Conservation (phyloP, 2,888 invertebrate species). For the Andrena bucephala region DNA sequence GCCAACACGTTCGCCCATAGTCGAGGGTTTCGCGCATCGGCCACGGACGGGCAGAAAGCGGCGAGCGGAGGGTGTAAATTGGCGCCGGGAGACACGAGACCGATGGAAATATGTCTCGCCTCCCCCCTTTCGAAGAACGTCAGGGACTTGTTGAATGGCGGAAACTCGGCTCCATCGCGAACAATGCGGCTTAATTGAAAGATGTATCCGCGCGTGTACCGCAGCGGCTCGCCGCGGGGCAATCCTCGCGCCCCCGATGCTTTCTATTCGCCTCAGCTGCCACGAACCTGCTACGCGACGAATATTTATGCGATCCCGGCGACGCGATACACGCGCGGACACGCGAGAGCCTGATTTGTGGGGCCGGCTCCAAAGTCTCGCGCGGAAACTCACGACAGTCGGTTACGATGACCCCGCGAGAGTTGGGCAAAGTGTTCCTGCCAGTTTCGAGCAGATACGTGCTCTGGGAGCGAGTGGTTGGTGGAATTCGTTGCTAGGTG, state of each 20-base stretch:
- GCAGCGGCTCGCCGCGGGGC: neutral
- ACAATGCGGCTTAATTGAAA: slow-evolving; percentile 68
- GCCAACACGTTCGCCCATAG: slow-evolving; percentile 23
- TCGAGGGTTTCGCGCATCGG: slow-evolving; percentile 9
- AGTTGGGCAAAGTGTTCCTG: slow-evolving; percentile 51
- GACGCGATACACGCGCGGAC: slow-evolving; percentile 55
- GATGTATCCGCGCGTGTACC: slow-evolving; percentile 30
- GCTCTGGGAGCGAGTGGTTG: neutral
- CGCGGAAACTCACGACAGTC: slow-evolving; percentile 50
- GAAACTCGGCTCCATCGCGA: slow-evolving; percentile 58
- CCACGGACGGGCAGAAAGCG: slow-evolving; percentile 19
- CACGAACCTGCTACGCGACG: slow-evolving; percentile 14
- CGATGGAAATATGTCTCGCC: slow-evolving; percentile 56
- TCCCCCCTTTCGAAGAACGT: slow-evolving; percentile 44
- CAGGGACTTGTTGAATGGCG: slow-evolving; percentile 74
- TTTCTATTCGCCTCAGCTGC: slow-evolving; percentile 15
- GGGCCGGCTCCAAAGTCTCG: slow-evolving; percentile 52
- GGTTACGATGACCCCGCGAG: slow-evolving; percentile 47
- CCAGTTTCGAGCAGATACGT: slow-evolving; percentile 7
- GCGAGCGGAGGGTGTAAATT: slow-evolving; percentile 52
- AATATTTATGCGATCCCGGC: slow-evolving; percentile 68
- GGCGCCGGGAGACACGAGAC: slow-evolving; percentile 38
- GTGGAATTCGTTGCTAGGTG: neutral
- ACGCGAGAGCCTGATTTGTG: slow-evolving; percentile 65
- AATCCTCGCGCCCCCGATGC: neutral